These are phyloP conservation scores for Sinohyriopsis cumingii DNA, from an alignment of 2,888 invertebrate genomes.

Conservation along the genomic window DNA sequence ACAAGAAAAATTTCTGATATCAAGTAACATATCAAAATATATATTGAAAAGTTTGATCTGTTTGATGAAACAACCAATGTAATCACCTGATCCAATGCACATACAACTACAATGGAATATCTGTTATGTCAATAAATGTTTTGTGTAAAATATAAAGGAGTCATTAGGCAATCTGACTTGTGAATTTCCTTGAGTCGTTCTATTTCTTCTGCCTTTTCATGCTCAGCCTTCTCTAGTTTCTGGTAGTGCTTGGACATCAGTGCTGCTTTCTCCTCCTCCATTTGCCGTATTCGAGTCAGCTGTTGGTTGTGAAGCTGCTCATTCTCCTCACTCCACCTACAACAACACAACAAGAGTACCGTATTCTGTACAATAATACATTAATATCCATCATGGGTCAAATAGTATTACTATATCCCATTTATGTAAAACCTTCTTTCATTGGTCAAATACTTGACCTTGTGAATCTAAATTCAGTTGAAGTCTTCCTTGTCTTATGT, in stretches of 20 bases:
- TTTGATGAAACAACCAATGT: too few species aligned
- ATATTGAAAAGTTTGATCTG: too few species aligned
- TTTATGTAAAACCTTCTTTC: not conserved
- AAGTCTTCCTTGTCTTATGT: too few species aligned
- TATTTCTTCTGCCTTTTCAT: slow-evolving; percentile 56
- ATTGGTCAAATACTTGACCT: too few species aligned
- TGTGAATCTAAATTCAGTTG: too few species aligned
- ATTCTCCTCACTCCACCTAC: slow-evolving; percentile 64
- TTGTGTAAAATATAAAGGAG: too few species aligned
- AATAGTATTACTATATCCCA: not conserved
- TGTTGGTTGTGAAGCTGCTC: slow-evolving; percentile 61
- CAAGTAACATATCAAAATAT: too few species aligned
- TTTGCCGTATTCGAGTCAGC: slow-evolving; percentile 47
- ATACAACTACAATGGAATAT: too few species aligned
- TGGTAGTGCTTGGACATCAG: slow-evolving; percentile 50
- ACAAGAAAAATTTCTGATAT: not conserved
- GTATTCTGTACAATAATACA: not conserved
- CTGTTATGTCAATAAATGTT: too few species aligned
- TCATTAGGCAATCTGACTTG: slow-evolving; percentile 21
- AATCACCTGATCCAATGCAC: too few species aligned
- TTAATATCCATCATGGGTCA: not conserved
- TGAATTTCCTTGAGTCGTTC: slow-evolving; percentile 59
- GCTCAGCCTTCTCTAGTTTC: slow-evolving; percentile 51
- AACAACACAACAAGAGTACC: not conserved
- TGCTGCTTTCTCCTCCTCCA: slow-evolving; percentile 67